Evolutionary conservation across 2,113 vertebrate species (phyloP), one percentile per base, ranked within the genome.

Genomic region (Lipophrys pholis): DNA sequence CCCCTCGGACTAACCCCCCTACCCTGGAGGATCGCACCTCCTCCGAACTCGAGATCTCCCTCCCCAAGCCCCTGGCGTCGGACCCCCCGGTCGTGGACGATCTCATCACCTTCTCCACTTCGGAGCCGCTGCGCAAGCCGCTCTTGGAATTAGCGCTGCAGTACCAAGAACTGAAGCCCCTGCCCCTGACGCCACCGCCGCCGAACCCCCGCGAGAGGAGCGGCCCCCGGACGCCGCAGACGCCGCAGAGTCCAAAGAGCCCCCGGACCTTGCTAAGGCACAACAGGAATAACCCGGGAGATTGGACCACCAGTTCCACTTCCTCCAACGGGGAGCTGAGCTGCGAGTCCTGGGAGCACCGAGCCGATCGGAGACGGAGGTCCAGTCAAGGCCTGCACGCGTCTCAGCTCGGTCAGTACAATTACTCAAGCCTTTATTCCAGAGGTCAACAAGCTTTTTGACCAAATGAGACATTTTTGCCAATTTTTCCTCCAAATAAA

Each of bases 371-470:
- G 62, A 88, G 93, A 86, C 91, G 92, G 66, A 87, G 91, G 69
- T 85, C 84, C 50, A 90, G 89, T 52, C 85, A 88, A 0, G 86
- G 91, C 40, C 84, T 94, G 59, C 87, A 82, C 0, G 39, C 90
- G 17, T 87, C 94, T 38, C 94, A 94, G 66, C 90, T 94, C 17
- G 93, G 94, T 93, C 43, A 75, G 90, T 84, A 11, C 1, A 30
- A 30, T 30, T n/a, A n/a, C n/a, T n/a, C n/a, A n/a, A n/a, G n/a
- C n/a, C n/a, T n/a, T n/a, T n/a, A n/a, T n/a, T n/a, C n/a, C n/a
- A n/a, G n/a, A n/a, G n/a, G n/a, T n/a, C n/a, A n/a, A n/a, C n/a
- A n/a, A n/a, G n/a, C n/a, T n/a, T n/a, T n/a, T n/a, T n/a, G n/a
- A n/a, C n/a, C n/a, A n/a, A n/a, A n/a, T n/a, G n/a, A n/a, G n/a